phyloP scores from a whole-genome alignment of 1,140 invertebrate species.

The Phthorimaea operculella region DNA sequence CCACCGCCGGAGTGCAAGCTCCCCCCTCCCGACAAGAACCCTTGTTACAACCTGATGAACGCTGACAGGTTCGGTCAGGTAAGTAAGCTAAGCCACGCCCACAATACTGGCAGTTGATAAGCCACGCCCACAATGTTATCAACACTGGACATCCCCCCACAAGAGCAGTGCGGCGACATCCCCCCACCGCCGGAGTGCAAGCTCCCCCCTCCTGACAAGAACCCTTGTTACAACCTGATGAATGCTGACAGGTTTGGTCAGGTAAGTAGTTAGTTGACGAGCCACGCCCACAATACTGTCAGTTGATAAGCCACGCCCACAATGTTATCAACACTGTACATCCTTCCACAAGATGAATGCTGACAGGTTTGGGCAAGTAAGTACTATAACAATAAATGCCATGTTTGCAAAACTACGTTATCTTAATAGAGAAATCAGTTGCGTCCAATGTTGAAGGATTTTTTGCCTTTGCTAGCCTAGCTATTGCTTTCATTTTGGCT shows the following conservation, averaged over 20 bases:
- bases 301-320: constrained; percentile 45
- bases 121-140: no score
- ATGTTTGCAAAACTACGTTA: no score
- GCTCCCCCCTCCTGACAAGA: constrained; percentile 64
- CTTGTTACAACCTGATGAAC: constrained; percentile 74
- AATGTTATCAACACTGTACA: constrained; percentile 22
- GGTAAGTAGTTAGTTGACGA: no score
- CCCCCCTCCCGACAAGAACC: constrained; percentile 69
- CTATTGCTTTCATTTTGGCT: no score
- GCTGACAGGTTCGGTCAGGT: constrained; percentile 72
- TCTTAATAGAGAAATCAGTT: no score
- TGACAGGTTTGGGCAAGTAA: constrained; percentile 70
- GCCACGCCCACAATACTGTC: no score
- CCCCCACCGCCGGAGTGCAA: constrained; percentile 62
- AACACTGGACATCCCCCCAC: no score
- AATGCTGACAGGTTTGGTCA: constrained; percentile 73
- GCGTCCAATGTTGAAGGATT: no score
- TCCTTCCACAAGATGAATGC: constrained; percentile 62
- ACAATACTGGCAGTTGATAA: no score
- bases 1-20: constrained; percentile 64
- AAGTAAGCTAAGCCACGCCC: no score
- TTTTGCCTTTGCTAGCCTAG: no score
- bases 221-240: constrained; percentile 74
- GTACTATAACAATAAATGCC: no score
- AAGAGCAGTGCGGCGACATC: constrained; percentile 31